These are phyloP conservation scores for Hippocampus kuda DNA, from an alignment of 2,797 vertebrate genomes.

Conservation along the genomic window DNA sequence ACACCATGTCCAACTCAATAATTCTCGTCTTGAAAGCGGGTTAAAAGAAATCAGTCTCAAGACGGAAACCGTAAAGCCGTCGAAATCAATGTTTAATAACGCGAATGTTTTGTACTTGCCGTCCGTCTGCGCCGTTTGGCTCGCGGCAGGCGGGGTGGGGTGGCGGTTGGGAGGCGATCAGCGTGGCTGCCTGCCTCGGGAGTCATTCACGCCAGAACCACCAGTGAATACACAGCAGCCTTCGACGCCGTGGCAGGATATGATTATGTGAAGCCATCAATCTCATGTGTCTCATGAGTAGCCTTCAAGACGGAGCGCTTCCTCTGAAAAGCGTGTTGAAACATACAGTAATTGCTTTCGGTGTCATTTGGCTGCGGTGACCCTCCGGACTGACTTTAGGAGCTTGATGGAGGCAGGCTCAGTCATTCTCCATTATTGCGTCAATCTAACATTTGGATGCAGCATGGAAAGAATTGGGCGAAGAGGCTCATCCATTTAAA, in stretches of 20 bases:
- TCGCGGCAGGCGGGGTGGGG: too few relatives aligned
- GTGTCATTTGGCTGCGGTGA: slow-evolving; percentile 54
- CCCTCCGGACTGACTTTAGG: slow-evolving; percentile 48
- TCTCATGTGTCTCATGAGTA: slow-evolving; percentile 46
- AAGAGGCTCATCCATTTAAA: background rate
- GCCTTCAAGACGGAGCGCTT: slow-evolving; percentile 53
- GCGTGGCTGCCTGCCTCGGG: too few relatives aligned
- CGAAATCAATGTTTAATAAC: too few relatives aligned
- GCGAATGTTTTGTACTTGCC: too few relatives aligned
- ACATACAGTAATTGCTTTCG: slow-evolving; percentile 65
- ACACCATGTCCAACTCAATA: too few relatives aligned
- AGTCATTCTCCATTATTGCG: slow-evolving; percentile 53
- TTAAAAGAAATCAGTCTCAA: too few relatives aligned
- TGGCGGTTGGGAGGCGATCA: too few relatives aligned
- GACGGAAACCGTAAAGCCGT: too few relatives aligned
- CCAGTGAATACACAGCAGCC: background rate
- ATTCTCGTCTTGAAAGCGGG: too few relatives aligned
- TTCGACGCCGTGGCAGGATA: slow-evolving; percentile 38
- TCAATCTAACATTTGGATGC: slow-evolving; percentile 43
- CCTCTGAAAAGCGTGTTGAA: slow-evolving; percentile 62
- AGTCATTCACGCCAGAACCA: too few relatives aligned
- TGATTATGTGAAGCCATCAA: slow-evolving; percentile 61
- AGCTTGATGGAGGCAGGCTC: slow-evolving; percentile 53
- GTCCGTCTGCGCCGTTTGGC: too few relatives aligned
- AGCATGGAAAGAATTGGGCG: slow-evolving; percentile 18